phyloP scores from a whole-genome alignment of 1,140 invertebrate species.

The Ceratina australensis region DNA sequence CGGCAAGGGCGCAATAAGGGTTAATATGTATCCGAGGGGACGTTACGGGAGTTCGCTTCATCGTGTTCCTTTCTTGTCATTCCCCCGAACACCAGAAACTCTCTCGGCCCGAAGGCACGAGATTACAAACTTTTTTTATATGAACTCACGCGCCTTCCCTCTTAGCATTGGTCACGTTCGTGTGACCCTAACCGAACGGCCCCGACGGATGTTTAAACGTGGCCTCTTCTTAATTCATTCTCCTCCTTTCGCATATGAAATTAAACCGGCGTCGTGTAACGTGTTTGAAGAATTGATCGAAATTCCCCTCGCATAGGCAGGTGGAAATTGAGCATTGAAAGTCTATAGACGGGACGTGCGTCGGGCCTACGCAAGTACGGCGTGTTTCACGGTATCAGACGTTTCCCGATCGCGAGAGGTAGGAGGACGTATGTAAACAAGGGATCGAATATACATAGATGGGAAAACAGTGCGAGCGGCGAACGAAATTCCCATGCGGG shows the following conservation, averaged over 20 bases:
- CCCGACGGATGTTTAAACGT: constrained; percentile 29
- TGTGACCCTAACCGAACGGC: constrained; percentile 33
- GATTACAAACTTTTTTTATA: constrained; percentile 67
- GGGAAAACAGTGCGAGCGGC: constrained; percentile 44
- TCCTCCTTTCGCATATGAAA: not conserved
- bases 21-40: constrained; percentile 56
- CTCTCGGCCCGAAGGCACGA: constrained; percentile 42
- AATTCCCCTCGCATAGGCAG: not conserved
- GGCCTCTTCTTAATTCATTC: constrained; percentile 20
- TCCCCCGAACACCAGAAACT: constrained; percentile 23
- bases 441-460: constrained; percentile 49
- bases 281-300: not conserved
- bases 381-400: not conserved
- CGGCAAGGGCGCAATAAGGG: constrained; percentile 42
- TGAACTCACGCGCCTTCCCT: constrained; percentile 47
- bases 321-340: not conserved
- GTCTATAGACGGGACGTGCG: not conserved
- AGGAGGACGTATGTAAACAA: constrained; percentile 64
- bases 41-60: constrained; percentile 50
- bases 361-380: not conserved
- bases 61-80: constrained; percentile 21
- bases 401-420: constrained; percentile 35
- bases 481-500: constrained; percentile 71
- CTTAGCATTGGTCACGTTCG: constrained; percentile 23
- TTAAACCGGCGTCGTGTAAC: not conserved